phyloP scores from a whole-genome alignment of 2,888 invertebrate genomes.

The Cyclophora albipunctata region DNA sequence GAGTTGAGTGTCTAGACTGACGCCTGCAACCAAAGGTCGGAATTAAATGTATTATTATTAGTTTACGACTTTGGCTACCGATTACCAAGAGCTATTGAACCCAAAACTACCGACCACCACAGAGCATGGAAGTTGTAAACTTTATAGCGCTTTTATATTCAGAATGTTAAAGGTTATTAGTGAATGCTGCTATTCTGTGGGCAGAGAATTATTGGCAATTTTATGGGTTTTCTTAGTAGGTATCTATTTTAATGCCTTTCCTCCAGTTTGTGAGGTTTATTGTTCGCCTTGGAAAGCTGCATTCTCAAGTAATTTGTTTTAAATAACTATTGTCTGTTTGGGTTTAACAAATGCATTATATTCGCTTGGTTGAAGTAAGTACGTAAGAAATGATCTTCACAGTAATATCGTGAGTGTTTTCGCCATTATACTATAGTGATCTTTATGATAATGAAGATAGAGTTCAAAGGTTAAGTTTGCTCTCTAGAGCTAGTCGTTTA shows the following conservation, averaged over 20 bases:
- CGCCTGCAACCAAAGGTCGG: constrained; percentile 21
- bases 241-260: constrained; percentile 4
- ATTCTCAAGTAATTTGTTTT: too few species aligned
- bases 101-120: constrained; percentile 12
- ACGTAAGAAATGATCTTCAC: too few species aligned
- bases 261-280: background rate
- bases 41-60: constrained; percentile 26
- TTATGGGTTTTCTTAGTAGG: constrained; percentile 5
- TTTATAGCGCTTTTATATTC: constrained; percentile 18
- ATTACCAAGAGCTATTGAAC: constrained; percentile 16
- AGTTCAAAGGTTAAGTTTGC: too few species aligned
- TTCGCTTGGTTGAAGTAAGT: too few species aligned
- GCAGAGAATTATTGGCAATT: constrained; percentile 7
- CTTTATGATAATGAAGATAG: too few species aligned
- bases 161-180: constrained; percentile 14
- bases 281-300: too few species aligned
- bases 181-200: constrained; percentile 12
- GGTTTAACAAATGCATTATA: too few species aligned
- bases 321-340: too few species aligned
- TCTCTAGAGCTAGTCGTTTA: too few species aligned
- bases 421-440: too few species aligned
- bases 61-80: background rate
- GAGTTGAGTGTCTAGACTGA: constrained; percentile 22
- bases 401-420: too few species aligned
- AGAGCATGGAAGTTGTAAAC: constrained; percentile 14